These are phyloP conservation scores for Dryoscopus gambensis DNA, from an alignment of 2,113 vertebrate species.

Conservation along the genomic window DNA sequence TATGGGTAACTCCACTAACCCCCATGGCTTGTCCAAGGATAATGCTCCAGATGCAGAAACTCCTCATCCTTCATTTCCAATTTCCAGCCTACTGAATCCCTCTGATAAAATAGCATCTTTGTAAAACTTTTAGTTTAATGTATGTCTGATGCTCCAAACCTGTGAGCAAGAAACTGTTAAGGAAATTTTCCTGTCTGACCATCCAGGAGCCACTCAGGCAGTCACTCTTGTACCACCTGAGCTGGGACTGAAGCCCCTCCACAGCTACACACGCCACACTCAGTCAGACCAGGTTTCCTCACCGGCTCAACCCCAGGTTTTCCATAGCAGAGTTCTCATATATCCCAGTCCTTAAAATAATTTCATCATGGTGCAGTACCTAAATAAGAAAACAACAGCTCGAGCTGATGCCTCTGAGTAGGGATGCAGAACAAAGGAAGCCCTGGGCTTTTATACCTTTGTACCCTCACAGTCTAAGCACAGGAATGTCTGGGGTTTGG, in stretches of 20 bases:
- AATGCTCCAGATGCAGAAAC: background rate
- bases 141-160: conserved; percentile 6
- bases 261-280: background rate
- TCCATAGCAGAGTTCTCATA: background rate
- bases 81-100: background rate
- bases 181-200: background rate
- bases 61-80: background rate
- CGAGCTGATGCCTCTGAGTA: background rate
- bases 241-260: background rate
- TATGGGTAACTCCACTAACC: background rate
- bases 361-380: background rate
- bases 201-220: background rate
- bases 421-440: background rate
- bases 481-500: background rate
- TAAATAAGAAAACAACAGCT: background rate
- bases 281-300: background rate
- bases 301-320: accelerated
- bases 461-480: background rate
- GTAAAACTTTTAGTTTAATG: background rate
- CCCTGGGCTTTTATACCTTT: background rate
- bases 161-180: background rate
- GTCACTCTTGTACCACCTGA: background rate
- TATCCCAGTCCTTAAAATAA: background rate
- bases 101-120: background rate
- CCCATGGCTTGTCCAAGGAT: background rate